Conservation (phyloP, 2,797 vertebrate genomes). For the Gobionotothen gibberifrons region DNA sequence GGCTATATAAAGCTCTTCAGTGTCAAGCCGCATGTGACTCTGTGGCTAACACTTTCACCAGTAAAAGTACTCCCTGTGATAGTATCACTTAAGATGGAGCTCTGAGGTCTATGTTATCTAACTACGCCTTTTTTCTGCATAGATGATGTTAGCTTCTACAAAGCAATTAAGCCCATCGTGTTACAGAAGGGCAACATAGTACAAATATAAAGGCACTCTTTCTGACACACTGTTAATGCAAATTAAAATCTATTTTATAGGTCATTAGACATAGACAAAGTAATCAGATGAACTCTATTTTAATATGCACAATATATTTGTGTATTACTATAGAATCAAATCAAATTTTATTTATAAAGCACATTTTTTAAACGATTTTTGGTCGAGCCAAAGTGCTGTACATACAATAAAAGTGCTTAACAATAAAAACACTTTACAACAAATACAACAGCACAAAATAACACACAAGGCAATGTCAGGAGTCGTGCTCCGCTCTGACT, state of each 20-base stretch:
- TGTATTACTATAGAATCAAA: not conserved
- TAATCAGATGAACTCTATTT: not conserved
- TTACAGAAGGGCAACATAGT: not conserved
- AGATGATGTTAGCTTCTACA: not conserved
- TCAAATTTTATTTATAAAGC: too few relatives aligned
- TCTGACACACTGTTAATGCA: not conserved
- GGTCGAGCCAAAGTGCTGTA: too few relatives aligned
- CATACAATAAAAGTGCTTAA: too few relatives aligned
- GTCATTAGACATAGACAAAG: not conserved
- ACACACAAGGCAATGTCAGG: too few relatives aligned
- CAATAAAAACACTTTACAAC: too few relatives aligned
- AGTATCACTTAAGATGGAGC: slow-evolving; percentile 25
- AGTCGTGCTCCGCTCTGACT: too few relatives aligned
- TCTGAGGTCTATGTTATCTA: slow-evolving; percentile 13
- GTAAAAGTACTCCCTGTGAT: slow-evolving; percentile 37
- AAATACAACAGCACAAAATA: too few relatives aligned
- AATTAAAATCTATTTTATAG: not conserved
- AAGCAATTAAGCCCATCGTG: not conserved
- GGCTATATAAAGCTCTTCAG: slow-evolving; percentile 71
- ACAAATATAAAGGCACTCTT: not conserved
- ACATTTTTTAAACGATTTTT: too few relatives aligned
- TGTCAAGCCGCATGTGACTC: slow-evolving; percentile 61
- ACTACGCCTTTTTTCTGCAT: not conserved
- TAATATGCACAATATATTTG: not conserved
- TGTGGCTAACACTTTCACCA: slow-evolving; percentile 27